Evolutionary conservation across 2,113 vertebrate species (phyloP).

Genomic region (Erythrocercus mccallii): DNA sequence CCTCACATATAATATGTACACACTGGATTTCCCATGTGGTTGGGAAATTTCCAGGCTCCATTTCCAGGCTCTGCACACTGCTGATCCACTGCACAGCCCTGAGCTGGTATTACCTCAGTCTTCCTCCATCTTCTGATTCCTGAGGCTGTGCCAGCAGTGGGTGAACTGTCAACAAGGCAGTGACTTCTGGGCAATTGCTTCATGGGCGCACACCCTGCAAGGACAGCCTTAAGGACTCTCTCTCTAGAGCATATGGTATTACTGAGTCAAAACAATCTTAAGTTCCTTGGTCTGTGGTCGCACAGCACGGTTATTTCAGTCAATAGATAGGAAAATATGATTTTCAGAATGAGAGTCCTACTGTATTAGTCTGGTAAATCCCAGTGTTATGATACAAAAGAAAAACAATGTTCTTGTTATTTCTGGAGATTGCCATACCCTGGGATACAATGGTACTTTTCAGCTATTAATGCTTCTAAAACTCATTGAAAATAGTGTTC

Average conservation of each 20-base stretch:
- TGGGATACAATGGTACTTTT: slow-evolving; percentile 55
- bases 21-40: accelerated
- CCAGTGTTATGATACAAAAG: slow-evolving; percentile 53
- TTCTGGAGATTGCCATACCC: slow-evolving; percentile 37
- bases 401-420: slow-evolving; percentile 59
- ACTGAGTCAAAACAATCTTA: background rate
- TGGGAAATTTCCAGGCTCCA: background rate
- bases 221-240: background rate
- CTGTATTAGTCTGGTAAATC: slow-evolving; percentile 44
- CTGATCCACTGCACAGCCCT: background rate
- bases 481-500: background rate
- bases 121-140: background rate
- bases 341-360: slow-evolving; percentile 14
- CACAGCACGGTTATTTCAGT: background rate
- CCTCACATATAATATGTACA: background rate
- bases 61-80: background rate
- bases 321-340: slow-evolving; percentile 9
- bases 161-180: background rate
- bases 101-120: background rate
- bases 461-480: slow-evolving; percentile 15
- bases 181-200: background rate
- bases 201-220: background rate
- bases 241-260: background rate
- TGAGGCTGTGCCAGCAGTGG: background rate
- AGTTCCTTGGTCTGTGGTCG: background rate